A percentile compares a stretch with the other conserved stretches of the same genome.
Conservation (phyloP, 1,140 invertebrate species). For the Acyrthosiphon pisum region DNA sequence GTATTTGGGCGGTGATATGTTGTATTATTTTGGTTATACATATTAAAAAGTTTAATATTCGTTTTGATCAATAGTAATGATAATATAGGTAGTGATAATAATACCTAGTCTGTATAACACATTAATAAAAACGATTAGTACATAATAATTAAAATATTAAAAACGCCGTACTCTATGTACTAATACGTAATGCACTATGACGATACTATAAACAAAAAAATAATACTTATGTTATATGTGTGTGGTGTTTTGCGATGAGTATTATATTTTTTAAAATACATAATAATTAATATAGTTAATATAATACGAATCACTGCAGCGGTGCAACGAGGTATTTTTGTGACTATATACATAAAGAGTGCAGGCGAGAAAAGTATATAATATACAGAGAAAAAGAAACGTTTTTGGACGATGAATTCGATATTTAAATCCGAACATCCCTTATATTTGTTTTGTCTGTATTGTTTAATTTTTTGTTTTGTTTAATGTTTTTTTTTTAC, state of each 20-base stretch:
- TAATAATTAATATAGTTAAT: neutral
- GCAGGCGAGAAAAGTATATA: neutral
- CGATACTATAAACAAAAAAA: neutral
- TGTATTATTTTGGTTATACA: neutral
- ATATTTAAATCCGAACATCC: slow-evolving; percentile 24
- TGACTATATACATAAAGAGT: neutral
- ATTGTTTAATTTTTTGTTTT: slow-evolving; percentile 45
- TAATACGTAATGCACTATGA: slow-evolving; percentile 14
- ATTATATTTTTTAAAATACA: neutral
- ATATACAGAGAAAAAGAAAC: neutral
- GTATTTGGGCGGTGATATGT: neutral
- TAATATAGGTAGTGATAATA: neutral
- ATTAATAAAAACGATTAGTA: neutral
- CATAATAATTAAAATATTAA: neutral
- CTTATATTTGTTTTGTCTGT: slow-evolving; percentile 44
- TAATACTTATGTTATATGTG: neutral
- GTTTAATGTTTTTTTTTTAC: slow-evolving; percentile 58
- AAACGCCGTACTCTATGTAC: too few species aligned
- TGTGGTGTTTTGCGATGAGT: neutral
- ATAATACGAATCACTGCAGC: neutral
- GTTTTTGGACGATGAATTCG: slow-evolving; percentile 39
- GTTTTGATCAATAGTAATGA: neutral
- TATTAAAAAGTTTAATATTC: neutral
- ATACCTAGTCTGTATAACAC: neutral
- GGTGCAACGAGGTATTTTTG: neutral